Conservation (phyloP, 2,888 invertebrate species). For the Temnothorax rugatulus region DNA sequence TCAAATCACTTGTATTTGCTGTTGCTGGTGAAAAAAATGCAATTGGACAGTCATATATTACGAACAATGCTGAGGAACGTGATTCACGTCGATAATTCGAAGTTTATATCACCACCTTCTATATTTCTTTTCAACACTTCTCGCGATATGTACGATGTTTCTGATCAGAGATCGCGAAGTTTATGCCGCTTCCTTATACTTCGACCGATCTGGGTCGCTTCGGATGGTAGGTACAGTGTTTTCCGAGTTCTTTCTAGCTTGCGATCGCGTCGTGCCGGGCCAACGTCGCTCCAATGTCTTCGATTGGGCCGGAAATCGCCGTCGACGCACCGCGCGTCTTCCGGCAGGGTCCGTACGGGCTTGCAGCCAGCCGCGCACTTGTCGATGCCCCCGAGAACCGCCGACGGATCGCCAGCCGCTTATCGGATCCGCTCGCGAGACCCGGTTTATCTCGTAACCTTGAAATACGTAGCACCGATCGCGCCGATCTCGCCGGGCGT, state of each 20-base stretch:
- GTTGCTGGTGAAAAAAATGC: neutral
- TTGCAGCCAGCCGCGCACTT: slow-evolving; percentile 76
- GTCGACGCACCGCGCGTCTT: slow-evolving; percentile 60
- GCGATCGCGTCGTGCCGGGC: neutral
- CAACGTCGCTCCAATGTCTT: slow-evolving; percentile 2
- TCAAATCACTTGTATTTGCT: neutral
- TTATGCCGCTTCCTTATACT: neutral
- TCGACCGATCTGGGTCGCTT: neutral
- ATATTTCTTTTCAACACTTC: neutral
- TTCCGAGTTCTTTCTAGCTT: neutral
- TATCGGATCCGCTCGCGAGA: slow-evolving; percentile 76
- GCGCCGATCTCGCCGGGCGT: slow-evolving; percentile 45
- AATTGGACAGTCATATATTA: neutral
- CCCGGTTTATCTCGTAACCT: slow-evolving; percentile 84
- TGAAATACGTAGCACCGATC: slow-evolving; percentile 72
- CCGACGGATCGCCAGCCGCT: slow-evolving; percentile 66
- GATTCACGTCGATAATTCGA: neutral
- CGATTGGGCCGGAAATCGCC: slow-evolving; percentile 51
- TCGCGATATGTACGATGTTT: neutral
- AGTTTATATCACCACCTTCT: neutral
- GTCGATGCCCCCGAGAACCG: slow-evolving; percentile 36
- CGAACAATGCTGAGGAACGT: neutral
- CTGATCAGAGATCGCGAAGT: neutral
- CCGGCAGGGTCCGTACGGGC: slow-evolving; percentile 74
- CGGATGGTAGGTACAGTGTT: neutral